Conservation (phyloP, 2,888 invertebrate genomes). For the Theristus sp. region DNA sequence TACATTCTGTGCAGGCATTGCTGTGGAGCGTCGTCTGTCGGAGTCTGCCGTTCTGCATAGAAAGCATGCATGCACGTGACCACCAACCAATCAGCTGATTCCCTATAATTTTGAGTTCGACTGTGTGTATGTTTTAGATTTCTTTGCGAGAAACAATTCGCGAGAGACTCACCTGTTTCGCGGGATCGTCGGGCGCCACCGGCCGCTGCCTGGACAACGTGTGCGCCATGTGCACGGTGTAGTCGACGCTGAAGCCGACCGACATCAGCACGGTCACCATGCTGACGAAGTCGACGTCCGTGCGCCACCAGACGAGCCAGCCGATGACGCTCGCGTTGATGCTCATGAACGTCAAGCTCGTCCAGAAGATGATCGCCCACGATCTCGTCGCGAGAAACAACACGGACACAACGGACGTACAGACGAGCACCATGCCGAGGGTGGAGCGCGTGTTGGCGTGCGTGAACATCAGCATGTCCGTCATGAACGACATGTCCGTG, state of each 20-base stretch:
- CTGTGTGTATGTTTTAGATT: no score
- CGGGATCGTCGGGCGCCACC: background rate
- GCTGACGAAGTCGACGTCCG: background rate
- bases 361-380: background rate
- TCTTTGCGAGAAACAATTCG: no score
- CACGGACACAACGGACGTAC: background rate
- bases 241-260: background rate
- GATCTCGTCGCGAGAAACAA: background rate
- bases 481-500: background rate
- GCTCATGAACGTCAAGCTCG: background rate
- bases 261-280: constrained; percentile 1
- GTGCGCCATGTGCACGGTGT: constrained; percentile 1
- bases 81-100: no score
- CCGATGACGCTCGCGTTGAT: background rate
- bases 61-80: no score
- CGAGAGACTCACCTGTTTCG: background rate
- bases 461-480: background rate
- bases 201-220: background rate
- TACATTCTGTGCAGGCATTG: no score
- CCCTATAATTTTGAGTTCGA: no score
- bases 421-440: background rate
- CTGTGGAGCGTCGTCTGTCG: no score
- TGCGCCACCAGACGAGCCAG: background rate
- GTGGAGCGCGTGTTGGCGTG: background rate
- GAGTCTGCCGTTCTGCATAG: no score